Conservation (phyloP, 2,888 invertebrate genomes). For the Drosophila atroscutellata region DNA sequence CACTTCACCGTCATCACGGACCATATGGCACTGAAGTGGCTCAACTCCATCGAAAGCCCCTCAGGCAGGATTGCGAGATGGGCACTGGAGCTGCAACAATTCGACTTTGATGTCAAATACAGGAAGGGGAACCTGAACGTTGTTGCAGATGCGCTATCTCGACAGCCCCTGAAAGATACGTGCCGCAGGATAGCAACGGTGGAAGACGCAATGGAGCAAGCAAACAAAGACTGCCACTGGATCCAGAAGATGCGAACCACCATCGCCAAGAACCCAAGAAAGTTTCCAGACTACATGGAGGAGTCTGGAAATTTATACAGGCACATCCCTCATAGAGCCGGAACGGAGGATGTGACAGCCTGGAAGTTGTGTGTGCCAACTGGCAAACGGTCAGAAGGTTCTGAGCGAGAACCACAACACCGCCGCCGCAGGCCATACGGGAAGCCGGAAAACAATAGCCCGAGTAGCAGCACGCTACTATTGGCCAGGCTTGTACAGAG, state of each 20-base stretch:
- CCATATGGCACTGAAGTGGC: too few species aligned
- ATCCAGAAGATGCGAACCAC: not conserved
- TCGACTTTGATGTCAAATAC: too few species aligned
- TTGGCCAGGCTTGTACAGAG: too few species aligned
- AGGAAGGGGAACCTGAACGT: not conserved
- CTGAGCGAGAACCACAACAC: too few species aligned
- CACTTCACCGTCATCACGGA: too few species aligned
- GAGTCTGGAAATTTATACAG: not conserved
- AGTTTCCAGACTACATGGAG: not conserved
- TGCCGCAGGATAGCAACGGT: not conserved
- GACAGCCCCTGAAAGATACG: not conserved
- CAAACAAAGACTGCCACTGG: not conserved
- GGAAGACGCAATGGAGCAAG: not conserved
- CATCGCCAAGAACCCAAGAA: not conserved
- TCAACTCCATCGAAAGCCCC: too few species aligned
- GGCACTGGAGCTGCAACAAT: too few species aligned
- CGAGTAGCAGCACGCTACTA: too few species aligned
- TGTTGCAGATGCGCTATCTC: not conserved
- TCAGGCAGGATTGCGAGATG: too few species aligned
- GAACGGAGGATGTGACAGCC: not conserved
- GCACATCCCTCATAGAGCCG: not conserved
- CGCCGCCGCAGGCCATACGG: too few species aligned
- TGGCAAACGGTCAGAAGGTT: too few species aligned
- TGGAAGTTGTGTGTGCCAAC: not conserved
- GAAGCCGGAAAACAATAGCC: too few species aligned